phyloP scores from a whole-genome alignment of 2,888 invertebrate species.

The Caenorhabditis sp. region DNA sequence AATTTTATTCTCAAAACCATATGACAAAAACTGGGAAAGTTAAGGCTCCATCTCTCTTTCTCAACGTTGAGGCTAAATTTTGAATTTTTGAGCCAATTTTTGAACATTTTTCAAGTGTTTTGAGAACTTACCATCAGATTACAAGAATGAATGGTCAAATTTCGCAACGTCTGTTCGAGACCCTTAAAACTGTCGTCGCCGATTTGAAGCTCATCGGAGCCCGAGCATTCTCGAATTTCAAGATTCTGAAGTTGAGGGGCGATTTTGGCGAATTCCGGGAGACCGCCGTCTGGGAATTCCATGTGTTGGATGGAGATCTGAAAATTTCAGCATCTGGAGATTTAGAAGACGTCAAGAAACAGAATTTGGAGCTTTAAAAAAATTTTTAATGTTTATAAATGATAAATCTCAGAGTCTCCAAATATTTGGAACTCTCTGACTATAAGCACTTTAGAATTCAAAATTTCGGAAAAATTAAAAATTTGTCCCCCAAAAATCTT shows the following conservation, averaged over 20 bases:
- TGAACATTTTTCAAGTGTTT: not conserved
- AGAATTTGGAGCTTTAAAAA: not conserved
- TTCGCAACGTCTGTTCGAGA: constrained; percentile 66
- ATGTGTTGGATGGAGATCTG: constrained; percentile 77
- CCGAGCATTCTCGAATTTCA: constrained; percentile 73
- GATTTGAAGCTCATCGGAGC: constrained; percentile 63
- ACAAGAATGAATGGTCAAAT: constrained; percentile 78
- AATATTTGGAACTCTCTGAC: too few species aligned
- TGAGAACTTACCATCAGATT: constrained; percentile 66
- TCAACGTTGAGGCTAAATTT: not conserved
- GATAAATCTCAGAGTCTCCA: too few species aligned
- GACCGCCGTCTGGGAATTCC: constrained; percentile 68
- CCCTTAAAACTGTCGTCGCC: constrained; percentile 64
- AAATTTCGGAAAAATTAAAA: too few species aligned
- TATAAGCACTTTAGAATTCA: too few species aligned
- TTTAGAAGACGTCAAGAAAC: too few species aligned
- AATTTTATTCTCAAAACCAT: too few species aligned
- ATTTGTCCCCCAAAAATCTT: constrained; percentile 8
- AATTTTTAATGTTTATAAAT: too few species aligned
- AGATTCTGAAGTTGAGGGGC: constrained; percentile 68
- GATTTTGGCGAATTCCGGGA: constrained; percentile 66
- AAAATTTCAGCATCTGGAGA: constrained; percentile 13
- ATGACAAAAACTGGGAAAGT: too few species aligned
- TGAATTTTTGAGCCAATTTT: not conserved
- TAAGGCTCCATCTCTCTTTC: too few species aligned